Evolutionary conservation across 2,797 vertebrate species (phyloP).

Genomic region (Mycteria americana): DNA sequence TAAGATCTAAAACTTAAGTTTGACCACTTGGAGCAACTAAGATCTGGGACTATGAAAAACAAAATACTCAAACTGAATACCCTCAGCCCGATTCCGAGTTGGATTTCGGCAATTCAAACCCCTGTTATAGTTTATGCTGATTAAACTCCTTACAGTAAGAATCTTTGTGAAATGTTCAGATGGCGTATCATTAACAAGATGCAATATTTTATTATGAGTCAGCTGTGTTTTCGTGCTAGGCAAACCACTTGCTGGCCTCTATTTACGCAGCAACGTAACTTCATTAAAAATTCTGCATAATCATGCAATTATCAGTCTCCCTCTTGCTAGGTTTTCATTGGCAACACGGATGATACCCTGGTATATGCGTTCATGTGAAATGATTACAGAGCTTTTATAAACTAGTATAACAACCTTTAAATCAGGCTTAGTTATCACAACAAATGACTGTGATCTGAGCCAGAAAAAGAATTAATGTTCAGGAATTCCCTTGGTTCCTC

Average conservation of each 20-base stretch:
- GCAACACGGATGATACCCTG: neutral
- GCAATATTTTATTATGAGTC: neutral
- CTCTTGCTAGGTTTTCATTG: neutral
- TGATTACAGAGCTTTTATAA: neutral
- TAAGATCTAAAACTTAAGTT: neutral
- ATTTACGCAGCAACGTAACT: neutral
- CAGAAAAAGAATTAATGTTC: accelerated
- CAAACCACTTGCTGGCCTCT: neutral
- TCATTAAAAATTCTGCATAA: slow-evolving; percentile 17
- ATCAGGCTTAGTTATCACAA: neutral
- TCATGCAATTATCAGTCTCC: neutral
- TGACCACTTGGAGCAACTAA: neutral
- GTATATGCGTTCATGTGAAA: accelerated
- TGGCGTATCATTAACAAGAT: accelerated
- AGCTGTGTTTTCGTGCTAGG: neutral
- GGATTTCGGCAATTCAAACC: neutral
- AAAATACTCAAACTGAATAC: accelerated
- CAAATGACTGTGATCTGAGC: accelerated
- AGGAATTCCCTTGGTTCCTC: neutral
- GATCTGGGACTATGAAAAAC: accelerated
- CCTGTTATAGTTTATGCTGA: accelerated
- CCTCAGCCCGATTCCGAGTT: accelerated
- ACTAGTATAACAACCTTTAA: neutral
- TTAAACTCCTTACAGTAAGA: neutral
- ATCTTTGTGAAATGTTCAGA: neutral